Evolutionary conservation across 2,113 vertebrate genomes (phyloP), one percentile per base, ranked within the genome.

Genomic region (Dipodomys stephensi): DNA sequence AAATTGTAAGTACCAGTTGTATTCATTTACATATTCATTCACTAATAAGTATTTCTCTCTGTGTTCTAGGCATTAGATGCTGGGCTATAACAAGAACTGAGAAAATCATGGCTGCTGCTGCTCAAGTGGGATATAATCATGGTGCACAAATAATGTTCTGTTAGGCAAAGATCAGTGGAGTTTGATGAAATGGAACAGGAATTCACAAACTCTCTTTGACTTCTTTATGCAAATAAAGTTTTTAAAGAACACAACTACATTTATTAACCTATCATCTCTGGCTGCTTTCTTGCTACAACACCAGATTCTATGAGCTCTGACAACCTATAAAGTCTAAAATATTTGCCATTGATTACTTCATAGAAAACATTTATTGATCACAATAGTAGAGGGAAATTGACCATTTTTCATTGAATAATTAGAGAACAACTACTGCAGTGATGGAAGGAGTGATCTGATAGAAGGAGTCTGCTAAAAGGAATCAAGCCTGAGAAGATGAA

Each of bases 181-280:
- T 69, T 60, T 49, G 23, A 8, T 80, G 19, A 84, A 16, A 85
- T 25, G 83, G 78, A 85, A 13, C n/a, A 89, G 18, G 44, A 13
- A 73, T 11, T 64, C 65, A 49, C 25, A 82, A 92, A 90, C 27
- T 57, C 30, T 30, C 6, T 49, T 57, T 85, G 46, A 25, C 20
- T 78, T 90, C 20, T n/a, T 93, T 85, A 87, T 44, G 67, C 25
- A 95, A 90, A 85, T 90, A 90, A 72, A 90, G 73, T 85, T 85
- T 88, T 90, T 53, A 73, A 20, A 10, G 32, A 76, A 92, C 60
- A 83, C 5, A 92, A 68, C 25, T 53, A 79, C 20, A 64, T 46
- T 92, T 79, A 69, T 88, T 86, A 86, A 80, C 27, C 60, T 74
- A 79, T 19, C 81, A 23, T 68, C 68, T 87, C 4, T 83, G 67